A percentile compares a stretch with the other conserved stretches of the same genome.
These are phyloP conservation scores for Takifugu rubripes DNA, from an alignment of 2,797 vertebrate genomes.

Conservation along the genomic window DNA sequence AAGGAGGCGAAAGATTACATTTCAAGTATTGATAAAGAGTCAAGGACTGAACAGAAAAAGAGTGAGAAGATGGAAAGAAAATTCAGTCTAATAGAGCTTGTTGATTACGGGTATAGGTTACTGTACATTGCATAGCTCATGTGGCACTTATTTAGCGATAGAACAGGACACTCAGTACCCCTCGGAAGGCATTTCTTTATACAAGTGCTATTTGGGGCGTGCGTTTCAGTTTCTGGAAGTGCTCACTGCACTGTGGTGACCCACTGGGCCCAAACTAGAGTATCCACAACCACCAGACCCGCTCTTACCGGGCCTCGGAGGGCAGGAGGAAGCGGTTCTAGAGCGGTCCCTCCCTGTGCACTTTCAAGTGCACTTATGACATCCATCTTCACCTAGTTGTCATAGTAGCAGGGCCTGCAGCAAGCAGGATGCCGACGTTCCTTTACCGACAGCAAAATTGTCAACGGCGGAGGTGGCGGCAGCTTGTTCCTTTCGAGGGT, in stretches of 20 bases:
- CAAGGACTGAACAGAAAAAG: constrained; percentile 78
- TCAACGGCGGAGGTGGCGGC: constrained; percentile 20
- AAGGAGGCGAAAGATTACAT: constrained; percentile 98
- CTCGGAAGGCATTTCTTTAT: constrained; percentile 90
- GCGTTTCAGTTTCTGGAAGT: constrained; percentile 87
- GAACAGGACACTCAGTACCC: constrained; percentile 84
- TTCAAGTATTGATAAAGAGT: constrained; percentile 99
- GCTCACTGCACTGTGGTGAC: constrained; percentile 77
- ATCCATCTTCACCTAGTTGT: constrained; percentile 58
- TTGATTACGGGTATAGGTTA: constrained; percentile 83
- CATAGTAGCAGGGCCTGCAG: constrained; percentile 44
- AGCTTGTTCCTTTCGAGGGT: constrained; percentile 36
- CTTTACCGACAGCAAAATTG: constrained; percentile 32
- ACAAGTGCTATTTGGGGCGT: constrained; percentile 92
- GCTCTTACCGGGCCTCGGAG: constrained; percentile 22
- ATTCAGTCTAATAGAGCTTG: constrained; percentile 79
- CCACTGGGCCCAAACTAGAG: constrained; percentile 67
- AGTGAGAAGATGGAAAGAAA: constrained; percentile 28
- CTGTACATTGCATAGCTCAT: constrained; percentile 98
- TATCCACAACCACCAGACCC: constrained; percentile 39
- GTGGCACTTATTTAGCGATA: constrained; percentile 81
- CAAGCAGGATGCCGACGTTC: constrained; percentile 42
- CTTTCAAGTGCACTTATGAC: constrained; percentile 57
- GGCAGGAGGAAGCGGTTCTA: constrained; percentile 35
- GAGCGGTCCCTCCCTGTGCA: constrained; percentile 40